These are phyloP conservation scores for Bufotes viridis DNA, from an alignment of 2,797 vertebrate genomes.

Conservation along the genomic window DNA sequence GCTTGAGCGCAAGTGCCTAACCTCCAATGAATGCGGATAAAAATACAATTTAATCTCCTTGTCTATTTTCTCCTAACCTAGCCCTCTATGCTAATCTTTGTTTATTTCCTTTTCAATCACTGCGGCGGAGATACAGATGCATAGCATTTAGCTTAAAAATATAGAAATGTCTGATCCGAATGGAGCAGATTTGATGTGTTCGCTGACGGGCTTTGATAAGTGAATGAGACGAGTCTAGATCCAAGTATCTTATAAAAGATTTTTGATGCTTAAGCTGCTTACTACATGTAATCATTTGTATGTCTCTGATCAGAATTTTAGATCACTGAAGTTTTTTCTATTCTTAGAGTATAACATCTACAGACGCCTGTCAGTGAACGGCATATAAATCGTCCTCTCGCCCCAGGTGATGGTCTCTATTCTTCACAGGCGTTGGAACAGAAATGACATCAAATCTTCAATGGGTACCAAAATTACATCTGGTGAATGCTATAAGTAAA, in stretches of 20 bases:
- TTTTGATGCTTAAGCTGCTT: conserved; percentile 47
- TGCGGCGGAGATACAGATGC: conserved; percentile 27
- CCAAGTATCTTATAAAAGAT: conserved; percentile 41
- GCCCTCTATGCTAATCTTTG: conserved; percentile 30
- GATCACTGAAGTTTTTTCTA: conserved; percentile 19
- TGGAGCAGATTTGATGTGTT: conserved; percentile 35
- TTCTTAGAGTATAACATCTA: conserved; percentile 37
- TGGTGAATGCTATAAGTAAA: conserved; percentile 4
- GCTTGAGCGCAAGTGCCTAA: neutral
- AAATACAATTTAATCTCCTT: conserved; percentile 25
- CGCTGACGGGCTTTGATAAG: conserved; percentile 44
- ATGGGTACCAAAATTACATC: conserved; percentile 5
- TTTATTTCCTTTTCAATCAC: conserved; percentile 31
- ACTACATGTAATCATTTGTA: conserved; percentile 52
- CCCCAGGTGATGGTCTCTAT: conserved; percentile 32
- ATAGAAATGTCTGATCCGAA: conserved; percentile 28
- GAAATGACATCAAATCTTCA: conserved; percentile 15
- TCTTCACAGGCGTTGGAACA: conserved; percentile 41
- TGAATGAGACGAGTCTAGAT: conserved; percentile 29
- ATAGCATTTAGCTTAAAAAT: conserved; percentile 39
- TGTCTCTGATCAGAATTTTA: conserved; percentile 43
- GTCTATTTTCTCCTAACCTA: conserved; percentile 19
- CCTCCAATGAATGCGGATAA: neutral
- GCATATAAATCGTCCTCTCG: conserved; percentile 41
- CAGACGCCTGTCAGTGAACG: conserved; percentile 13